A percentile compares a stretch with the other conserved stretches of the same genome.
Conservation (phyloP, 1,140 invertebrate species). For the Sycophila sp. region DNA sequence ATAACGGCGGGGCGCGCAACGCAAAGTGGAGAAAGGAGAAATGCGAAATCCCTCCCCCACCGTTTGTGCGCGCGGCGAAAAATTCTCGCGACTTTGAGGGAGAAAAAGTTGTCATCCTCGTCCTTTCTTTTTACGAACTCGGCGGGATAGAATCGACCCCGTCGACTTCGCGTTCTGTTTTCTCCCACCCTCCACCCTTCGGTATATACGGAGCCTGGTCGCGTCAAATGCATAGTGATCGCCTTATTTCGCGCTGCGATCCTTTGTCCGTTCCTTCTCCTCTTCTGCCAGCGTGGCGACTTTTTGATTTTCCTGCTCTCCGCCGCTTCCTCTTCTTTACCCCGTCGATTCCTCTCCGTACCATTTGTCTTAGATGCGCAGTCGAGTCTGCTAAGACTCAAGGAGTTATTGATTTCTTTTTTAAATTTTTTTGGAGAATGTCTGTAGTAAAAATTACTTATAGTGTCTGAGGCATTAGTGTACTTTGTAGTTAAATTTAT, state of each 20-base stretch:
- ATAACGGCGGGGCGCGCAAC: not conserved
- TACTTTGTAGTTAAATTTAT: too few species aligned
- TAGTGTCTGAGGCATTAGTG: too few species aligned
- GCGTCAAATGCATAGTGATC: conserved; percentile 47
- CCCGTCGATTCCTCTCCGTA: not conserved
- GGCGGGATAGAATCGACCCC: not conserved
- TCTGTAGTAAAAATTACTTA: too few species aligned
- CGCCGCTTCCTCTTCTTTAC: too few species aligned
- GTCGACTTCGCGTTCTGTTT: too few species aligned
- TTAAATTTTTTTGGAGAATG: too few species aligned
- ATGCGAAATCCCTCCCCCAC: not conserved
- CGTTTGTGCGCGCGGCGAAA: not conserved
- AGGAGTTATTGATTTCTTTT: too few species aligned
- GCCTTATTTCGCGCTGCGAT: conserved; percentile 43
- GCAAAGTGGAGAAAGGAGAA: not conserved
- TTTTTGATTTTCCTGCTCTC: not conserved
- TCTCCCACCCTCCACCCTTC: not conserved
- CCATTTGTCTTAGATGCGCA: not conserved
- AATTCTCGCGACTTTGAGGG: not conserved
- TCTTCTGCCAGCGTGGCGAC: not conserved
- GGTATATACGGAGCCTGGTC: not conserved
- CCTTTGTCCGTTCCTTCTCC: not conserved
- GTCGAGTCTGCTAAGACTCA: too few species aligned
- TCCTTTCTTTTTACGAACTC: not conserved
- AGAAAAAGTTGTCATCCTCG: not conserved